Evolutionary conservation across 64 coral and sea anemone species (phyloP).

Genomic region (Hydrozoanthus tunicans): DNA sequence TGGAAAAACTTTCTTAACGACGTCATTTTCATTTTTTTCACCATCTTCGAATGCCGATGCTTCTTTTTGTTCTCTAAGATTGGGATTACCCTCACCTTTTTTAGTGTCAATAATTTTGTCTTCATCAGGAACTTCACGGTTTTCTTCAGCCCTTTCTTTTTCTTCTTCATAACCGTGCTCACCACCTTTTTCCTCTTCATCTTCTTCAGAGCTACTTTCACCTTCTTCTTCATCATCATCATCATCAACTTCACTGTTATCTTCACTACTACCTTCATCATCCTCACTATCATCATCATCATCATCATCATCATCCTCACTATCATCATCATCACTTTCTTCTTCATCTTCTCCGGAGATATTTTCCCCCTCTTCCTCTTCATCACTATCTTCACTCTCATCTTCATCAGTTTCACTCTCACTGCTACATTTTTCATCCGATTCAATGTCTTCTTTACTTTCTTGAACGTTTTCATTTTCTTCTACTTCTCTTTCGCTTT

Average conservation of each 20-base stretch:
- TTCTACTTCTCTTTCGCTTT: neutral
- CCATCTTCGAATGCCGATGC: neutral
- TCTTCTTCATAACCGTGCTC: neutral
- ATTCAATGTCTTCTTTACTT: neutral
- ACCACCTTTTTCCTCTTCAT: neutral
- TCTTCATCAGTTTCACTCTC: neutral
- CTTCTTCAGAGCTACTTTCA: neutral
- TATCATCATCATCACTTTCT: neutral
- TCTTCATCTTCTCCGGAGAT: neutral
- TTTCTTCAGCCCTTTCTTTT: neutral
- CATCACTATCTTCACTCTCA: neutral
- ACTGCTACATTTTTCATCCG: neutral
- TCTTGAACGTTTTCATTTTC: neutral
- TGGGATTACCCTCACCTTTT: neutral
- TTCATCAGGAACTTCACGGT: neutral
- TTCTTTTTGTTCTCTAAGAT: neutral
- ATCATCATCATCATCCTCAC: neutral
- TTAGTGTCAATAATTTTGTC: neutral
- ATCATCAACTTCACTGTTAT: slow-evolving; percentile 2
- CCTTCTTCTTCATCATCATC: slow-evolving; percentile 1
- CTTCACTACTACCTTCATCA: neutral
- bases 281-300: slow-evolving; percentile 16
- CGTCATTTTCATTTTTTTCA: neutral
- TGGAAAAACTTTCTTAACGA: neutral
- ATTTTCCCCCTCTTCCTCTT: neutral